Base-by-base conservation (phyloP, 2,113 vertebrate species). In the Halichoerus grypus region DNA sequence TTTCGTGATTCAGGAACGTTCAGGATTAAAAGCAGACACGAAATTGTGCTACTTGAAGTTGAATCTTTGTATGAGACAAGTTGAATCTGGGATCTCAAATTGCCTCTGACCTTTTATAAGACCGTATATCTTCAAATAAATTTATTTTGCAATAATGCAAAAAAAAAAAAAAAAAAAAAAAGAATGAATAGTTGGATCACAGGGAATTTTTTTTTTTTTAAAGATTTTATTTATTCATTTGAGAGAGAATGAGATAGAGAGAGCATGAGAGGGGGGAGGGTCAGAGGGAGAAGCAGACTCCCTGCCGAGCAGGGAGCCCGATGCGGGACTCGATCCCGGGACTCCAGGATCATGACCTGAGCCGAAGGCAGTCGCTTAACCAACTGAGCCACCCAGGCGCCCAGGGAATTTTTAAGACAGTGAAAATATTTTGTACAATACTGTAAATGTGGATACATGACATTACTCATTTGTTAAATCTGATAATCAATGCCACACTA, bases 141-240 rank as follows among this genome's bases (percentile, higher is more conserved):
- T 98, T 98, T 97, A 72, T 98, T 99, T 98, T 98, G 97, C 98
- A 98, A 98, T 97, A 98, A 96, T 95, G 98, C 98, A 98, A 42
- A 42, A 42, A 42, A 42, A 36, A 36, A 98, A 42, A 42, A 42
- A 42, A 42, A 36, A 36, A 36, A 36, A 42, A 42, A 42, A 87
- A 49, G 15, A 67, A n/a, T 76, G 21, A 79, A 65, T 16, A 55
- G 22, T 36, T 39, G 18, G 55, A 81, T 42, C 39, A 42, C 39
- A 42, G 39, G 39, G 39, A 5, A 49, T 57, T 67, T 69, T 76
- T 72, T 36, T 36, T 36, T 36, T 36, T 36, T 36, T 36, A 2
- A 36, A 36, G 36, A 36, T 36, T 36, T 36, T 36, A 36, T 36
- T 36, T 36, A 36, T 36, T 36, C 36, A 36, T 36, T 36, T 36